Base-by-base conservation (phyloP, 2,888 invertebrate species). In the Dynastes grantii region DNA sequence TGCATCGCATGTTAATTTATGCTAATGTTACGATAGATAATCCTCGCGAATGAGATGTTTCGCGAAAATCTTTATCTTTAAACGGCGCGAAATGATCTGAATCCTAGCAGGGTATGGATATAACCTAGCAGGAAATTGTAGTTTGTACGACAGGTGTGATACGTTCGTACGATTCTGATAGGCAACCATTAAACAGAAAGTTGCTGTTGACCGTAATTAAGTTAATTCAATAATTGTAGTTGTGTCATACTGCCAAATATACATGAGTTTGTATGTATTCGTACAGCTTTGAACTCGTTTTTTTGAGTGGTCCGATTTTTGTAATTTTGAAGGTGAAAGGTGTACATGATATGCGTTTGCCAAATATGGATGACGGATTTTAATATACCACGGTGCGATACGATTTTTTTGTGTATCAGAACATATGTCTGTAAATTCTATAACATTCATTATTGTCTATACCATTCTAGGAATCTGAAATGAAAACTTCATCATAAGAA, bases 211-310 rank as follows among this genome's bases (percentile, higher is more conserved):
- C 45, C 45, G 45, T 67, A 67, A 67, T 67, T 67, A 45, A 67
- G 40, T 67, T 67, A 67, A 67, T 67, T 67, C 65, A 58, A 58
- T 58, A 45, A 67, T 67, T 67, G 45, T 67, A 22, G 45, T 40
- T 67, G 45, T 67, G 65, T 67, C 65, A 67, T 67, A 45, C 6
- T 58, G 45, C 45, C 45, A 45, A 11, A 45, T 11, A 45, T 22
- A 58, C n/a, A 53, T 16, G 16, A 1, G 53, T 53, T 53, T 58
- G 55, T 58, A 58, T 58, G 22, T 45, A 45, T 45, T 8, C 32
- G 32, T 1, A 37, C 53, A 58, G 22, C 22, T 22, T 58, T 58
- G 55, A 16, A 58, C 55, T 58, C 55, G 6, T 58, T 58, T 22
- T 22, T 58, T 58, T 22, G 3, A 22, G 6, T 2, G 8, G 2